phyloP scores from a whole-genome alignment of 2,113 vertebrate species.

The Syngnathoides biaculeatus region DNA sequence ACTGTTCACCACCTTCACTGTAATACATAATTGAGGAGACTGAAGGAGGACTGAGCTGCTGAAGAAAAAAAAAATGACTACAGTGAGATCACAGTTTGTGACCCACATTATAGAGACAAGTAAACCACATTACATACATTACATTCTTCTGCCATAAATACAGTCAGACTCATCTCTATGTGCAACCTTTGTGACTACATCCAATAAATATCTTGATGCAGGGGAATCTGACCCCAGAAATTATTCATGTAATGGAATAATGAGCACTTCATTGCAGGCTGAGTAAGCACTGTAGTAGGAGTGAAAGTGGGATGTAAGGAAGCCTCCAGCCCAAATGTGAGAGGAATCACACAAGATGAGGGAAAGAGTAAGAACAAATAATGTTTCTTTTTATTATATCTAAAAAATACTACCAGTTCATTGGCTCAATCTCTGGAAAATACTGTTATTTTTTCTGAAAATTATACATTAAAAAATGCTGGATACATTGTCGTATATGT shows the following conservation, averaged over 20 bases:
- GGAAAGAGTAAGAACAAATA: not conserved
- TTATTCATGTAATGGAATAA: conserved; percentile 49
- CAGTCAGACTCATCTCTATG: conserved; percentile 9
- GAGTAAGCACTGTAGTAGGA: conserved; percentile 50
- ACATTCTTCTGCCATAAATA: conserved; percentile 8
- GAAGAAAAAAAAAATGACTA: not conserved
- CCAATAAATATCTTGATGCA: conserved; percentile 33
- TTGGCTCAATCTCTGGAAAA: not conserved
- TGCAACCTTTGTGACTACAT: conserved; percentile 16
- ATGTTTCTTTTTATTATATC: not conserved
- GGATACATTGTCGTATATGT: not conserved
- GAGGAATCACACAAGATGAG: not conserved
- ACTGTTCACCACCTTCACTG: not conserved
- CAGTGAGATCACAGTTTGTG: not conserved
- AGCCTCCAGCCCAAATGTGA: conserved; percentile 27
- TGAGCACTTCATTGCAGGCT: conserved; percentile 40
- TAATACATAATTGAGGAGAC: not conserved
- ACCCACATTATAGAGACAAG: conserved; percentile 15
- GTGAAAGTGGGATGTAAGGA: conserved; percentile 30
- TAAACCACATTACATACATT: not conserved
- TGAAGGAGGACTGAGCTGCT: not conserved
- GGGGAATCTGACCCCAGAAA: conserved; percentile 22
- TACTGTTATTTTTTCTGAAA: not conserved
- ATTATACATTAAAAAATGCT: not conserved
- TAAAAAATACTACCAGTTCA: not conserved